A percentile compares a stretch with the other conserved stretches of the same genome.
Conservation (phyloP, 2,797 vertebrate genomes). For the Mus minutoides region DNA sequence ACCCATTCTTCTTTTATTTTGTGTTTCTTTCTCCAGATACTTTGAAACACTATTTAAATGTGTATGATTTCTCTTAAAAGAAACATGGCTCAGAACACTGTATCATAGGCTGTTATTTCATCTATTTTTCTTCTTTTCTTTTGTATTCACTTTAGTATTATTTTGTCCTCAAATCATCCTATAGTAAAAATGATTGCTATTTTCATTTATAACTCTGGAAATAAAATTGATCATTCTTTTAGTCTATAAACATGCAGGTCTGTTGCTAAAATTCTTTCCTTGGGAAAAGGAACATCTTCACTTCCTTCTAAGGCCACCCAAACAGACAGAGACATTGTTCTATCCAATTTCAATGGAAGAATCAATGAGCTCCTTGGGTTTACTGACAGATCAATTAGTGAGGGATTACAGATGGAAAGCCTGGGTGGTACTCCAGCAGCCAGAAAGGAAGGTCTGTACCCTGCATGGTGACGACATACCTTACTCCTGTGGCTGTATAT, state of each 20-base stretch:
- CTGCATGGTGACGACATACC: not conserved
- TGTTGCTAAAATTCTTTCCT: not conserved
- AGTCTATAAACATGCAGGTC: not conserved
- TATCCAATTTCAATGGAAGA: not conserved
- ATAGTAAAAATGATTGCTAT: not conserved
- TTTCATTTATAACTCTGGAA: constrained; percentile 26
- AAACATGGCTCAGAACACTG: not conserved
- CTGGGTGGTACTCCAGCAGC: not conserved
- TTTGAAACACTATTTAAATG: not conserved
- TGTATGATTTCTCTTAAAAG: constrained; percentile 24
- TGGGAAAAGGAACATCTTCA: not conserved
- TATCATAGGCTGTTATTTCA: not conserved
- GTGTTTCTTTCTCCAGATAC: constrained; percentile 51
- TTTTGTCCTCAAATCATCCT: constrained; percentile 50
- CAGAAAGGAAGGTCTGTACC: not conserved
- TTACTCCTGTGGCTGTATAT: no score
- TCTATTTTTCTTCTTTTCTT: not conserved
- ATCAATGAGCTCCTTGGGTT: not conserved
- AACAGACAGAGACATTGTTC: not conserved
- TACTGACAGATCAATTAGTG: not conserved
- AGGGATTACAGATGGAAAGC: not conserved
- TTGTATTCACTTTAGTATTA: not conserved
- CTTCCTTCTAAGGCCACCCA: not conserved
- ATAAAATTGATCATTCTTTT: constrained; percentile 1
- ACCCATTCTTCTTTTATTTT: not conserved